These are phyloP conservation scores for Trachythela sp. DNA, from an alignment of 64 coral and sea anemone species.

Conservation along the genomic window DNA sequence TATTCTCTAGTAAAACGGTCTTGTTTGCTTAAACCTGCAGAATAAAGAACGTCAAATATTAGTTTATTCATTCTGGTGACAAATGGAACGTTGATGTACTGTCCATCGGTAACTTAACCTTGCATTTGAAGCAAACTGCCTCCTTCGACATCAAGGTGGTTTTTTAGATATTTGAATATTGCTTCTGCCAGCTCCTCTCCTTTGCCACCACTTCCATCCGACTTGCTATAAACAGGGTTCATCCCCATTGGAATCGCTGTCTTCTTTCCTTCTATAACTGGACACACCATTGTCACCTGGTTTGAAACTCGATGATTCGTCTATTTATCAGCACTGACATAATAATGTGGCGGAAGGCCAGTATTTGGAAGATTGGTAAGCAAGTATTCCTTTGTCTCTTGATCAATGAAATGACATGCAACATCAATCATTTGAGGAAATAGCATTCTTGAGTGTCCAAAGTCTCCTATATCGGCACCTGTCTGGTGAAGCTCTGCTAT, in stretches of 20 bases:
- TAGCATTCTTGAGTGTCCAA: background rate
- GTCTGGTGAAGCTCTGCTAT: background rate
- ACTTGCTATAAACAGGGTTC: background rate
- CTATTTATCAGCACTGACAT: background rate
- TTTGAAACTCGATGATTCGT: slow-evolving; percentile 11
- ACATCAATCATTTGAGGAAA: slow-evolving; percentile 22
- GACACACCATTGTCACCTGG: slow-evolving; percentile 1
- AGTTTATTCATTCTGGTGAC: background rate
- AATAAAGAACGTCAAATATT: background rate
- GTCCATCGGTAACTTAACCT: background rate
- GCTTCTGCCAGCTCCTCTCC: background rate
- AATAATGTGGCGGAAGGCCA: background rate
- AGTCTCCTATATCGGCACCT: background rate
- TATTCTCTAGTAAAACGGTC: background rate
- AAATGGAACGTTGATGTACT: background rate
- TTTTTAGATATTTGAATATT: background rate
- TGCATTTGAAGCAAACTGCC: background rate
- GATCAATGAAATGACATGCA: background rate
- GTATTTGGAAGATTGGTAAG: background rate
- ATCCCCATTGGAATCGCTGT: background rate
- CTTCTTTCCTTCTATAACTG: slow-evolving; percentile 18
- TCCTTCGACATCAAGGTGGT: background rate
- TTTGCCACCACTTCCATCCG: slow-evolving; percentile 24
- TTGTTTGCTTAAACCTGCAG: background rate
- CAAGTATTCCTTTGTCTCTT: background rate